Percentiles rank a stretch among this genome's conserved stretches.
Conservation (phyloP, 2,888 invertebrate genomes). For the Lasioglossum oenotherae region DNA sequence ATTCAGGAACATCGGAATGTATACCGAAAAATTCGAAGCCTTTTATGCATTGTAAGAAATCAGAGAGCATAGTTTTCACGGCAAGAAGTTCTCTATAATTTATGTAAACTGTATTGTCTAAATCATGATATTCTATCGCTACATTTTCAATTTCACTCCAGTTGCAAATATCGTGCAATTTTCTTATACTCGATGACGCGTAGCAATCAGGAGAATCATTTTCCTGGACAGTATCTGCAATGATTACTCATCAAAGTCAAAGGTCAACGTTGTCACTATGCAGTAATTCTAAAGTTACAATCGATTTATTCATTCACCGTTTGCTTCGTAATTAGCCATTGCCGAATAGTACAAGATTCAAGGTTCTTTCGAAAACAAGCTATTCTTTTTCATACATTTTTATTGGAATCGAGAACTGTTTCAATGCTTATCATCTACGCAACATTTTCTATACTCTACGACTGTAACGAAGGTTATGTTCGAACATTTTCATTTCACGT, state of each 20-base stretch:
- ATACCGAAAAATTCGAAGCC: slow-evolving; percentile 76
- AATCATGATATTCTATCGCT: slow-evolving; percentile 75
- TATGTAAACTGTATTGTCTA: slow-evolving; percentile 57
- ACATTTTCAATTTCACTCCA: slow-evolving; percentile 60
- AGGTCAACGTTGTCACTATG: background rate
- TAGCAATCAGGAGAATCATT: background rate
- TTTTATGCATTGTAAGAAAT: slow-evolving; percentile 53
- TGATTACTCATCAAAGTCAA: background rate
- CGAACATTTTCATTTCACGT: background rate
- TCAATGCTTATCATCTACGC: background rate
- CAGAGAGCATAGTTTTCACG: slow-evolving; percentile 47
- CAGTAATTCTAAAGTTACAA: background rate
- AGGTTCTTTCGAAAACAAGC: background rate
- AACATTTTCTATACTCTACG: slow-evolving; percentile 1
- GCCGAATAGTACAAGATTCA: background rate
- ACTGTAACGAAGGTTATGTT: slow-evolving; percentile 3
- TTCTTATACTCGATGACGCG: background rate
- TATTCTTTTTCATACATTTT: background rate
- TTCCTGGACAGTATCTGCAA: slow-evolving; percentile 15
- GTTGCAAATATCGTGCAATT: slow-evolving; percentile 61
- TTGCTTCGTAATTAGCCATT: slow-evolving; percentile 30
- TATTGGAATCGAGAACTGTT: background rate
- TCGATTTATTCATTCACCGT: background rate
- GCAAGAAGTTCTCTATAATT: slow-evolving; percentile 64
- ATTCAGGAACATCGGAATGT: slow-evolving; percentile 64